These are phyloP conservation scores for Epinephelus coioides DNA, from an alignment of 2,797 vertebrate species.

Conservation along the genomic window DNA sequence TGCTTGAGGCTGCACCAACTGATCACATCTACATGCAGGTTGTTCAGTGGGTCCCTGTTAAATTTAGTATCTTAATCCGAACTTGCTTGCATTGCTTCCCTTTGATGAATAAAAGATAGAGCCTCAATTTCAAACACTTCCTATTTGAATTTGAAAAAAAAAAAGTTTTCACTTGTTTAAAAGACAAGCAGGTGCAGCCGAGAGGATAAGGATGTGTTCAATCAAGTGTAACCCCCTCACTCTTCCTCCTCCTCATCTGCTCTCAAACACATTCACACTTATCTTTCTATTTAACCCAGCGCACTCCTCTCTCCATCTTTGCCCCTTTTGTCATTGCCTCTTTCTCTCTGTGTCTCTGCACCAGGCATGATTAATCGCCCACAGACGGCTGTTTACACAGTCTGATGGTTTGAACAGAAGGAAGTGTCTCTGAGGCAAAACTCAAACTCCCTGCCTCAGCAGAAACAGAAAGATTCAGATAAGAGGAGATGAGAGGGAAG, in stretches of 20 bases:
- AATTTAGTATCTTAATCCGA: not conserved
- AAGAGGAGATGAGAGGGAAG: slow-evolving; percentile 39
- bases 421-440: slow-evolving; percentile 61
- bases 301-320: slow-evolving; percentile 26
- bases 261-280: not conserved
- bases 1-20: not conserved
- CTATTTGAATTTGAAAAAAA: not conserved
- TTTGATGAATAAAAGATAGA: slow-evolving; percentile 25
- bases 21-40: not conserved
- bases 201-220: slow-evolving; percentile 14
- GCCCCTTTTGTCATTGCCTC: not conserved
- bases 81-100: not conserved
- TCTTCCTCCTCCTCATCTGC: slow-evolving; percentile 1
- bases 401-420: slow-evolving; percentile 65
- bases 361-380: slow-evolving; percentile 67
- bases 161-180: not conserved
- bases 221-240: not conserved
- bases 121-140: slow-evolving; percentile 11
- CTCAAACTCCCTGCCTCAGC: slow-evolving; percentile 55
- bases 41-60: not conserved
- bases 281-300: slow-evolving; percentile 31
- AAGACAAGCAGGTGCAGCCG: slow-evolving; percentile 12
- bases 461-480: slow-evolving; percentile 49
- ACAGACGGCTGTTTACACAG: slow-evolving; percentile 72
- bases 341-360: slow-evolving; percentile 24